phyloP scores from a whole-genome alignment of 1,140 invertebrate species.

The Oppia nitens region DNA sequence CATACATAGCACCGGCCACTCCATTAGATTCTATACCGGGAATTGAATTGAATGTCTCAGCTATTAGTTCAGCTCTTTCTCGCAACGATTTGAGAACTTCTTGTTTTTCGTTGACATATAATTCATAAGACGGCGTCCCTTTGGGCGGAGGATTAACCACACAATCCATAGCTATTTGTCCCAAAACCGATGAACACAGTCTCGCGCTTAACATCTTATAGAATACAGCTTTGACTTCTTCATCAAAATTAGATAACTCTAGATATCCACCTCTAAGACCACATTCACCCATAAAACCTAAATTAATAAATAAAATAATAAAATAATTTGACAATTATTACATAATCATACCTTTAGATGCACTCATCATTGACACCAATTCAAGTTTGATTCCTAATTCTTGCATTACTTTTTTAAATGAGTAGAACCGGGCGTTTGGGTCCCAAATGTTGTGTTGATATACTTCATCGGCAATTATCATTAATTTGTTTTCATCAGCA shows the following conservation, averaged over 20 bases:
- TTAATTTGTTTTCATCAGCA: conserved; percentile 64
- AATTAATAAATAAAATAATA: background rate
- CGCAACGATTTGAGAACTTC: conserved; percentile 61
- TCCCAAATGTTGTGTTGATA: conserved; percentile 85
- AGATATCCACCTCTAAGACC: conserved; percentile 84
- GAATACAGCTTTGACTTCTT: conserved; percentile 63
- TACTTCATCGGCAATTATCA: conserved; percentile 85
- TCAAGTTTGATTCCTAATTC: conserved; percentile 77
- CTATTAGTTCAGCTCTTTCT: conserved; percentile 59
- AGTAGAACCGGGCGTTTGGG: conserved; percentile 65
- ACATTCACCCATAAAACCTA: conserved; percentile 53
- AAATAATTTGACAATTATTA: background rate
- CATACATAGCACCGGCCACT: conserved; percentile 84
- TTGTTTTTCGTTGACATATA: conserved; percentile 56
- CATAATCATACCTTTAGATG: conserved; percentile 64
- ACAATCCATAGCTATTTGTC: conserved; percentile 59
- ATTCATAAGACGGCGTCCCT: conserved; percentile 64
- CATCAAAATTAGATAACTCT: conserved; percentile 74
- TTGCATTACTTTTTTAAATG: conserved; percentile 79
- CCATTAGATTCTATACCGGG: conserved; percentile 28
- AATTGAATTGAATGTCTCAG: conserved; percentile 76
- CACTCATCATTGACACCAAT: conserved; percentile 86
- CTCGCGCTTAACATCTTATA: conserved; percentile 83
- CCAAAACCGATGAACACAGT: conserved; percentile 76
- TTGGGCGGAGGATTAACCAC: conserved; percentile 61